These are phyloP conservation scores for Tupiocoris notatus DNA, from an alignment of 2,888 invertebrate genomes.

Conservation along the genomic window DNA sequence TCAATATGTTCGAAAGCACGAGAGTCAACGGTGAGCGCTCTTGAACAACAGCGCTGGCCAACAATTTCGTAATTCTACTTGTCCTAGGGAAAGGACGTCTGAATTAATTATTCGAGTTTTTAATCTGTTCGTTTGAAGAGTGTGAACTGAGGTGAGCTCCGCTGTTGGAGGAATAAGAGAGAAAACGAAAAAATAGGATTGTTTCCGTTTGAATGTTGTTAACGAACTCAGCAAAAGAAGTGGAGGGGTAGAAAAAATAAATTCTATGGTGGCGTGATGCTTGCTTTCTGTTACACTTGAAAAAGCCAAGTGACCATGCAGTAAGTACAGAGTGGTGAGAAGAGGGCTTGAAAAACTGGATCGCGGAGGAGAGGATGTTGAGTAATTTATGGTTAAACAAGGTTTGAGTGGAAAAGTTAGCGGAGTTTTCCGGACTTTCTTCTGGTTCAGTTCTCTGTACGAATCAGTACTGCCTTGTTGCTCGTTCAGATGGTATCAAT, in stretches of 20 bases:
- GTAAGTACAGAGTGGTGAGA: constrained; percentile 8
- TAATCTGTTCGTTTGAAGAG: constrained; percentile 2
- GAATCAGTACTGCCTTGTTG: neutral
- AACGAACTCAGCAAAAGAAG: constrained; percentile 16
- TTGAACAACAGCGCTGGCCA: too few relatives aligned
- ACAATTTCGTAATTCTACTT: too few relatives aligned
- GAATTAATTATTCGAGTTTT: constrained; percentile 31
- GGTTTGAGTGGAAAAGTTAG: constrained; percentile 35
- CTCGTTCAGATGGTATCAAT: neutral
- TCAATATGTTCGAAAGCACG: too few relatives aligned
- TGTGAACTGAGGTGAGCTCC: neutral
- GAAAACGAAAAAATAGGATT: constrained; percentile 2
- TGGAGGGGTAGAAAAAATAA: constrained; percentile 4
- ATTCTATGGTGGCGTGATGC: neutral
- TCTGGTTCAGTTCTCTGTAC: neutral
- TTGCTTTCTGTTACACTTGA: neutral
- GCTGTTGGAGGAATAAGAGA: neutral
- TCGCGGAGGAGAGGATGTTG: constrained; percentile 19
- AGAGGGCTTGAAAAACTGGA: neutral
- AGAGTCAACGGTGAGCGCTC: too few relatives aligned
- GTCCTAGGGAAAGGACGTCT: neutral
- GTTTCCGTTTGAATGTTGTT: constrained; percentile 28
- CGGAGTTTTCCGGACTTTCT: constrained; percentile 2
- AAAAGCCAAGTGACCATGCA: constrained; percentile 29
- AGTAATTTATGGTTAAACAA: constrained; percentile 36